Percentiles rank a stretch among this genome's conserved stretches.
phyloP scores from a whole-genome alignment of 2,113 vertebrate genomes.

The Lepidothrix coronata region DNA sequence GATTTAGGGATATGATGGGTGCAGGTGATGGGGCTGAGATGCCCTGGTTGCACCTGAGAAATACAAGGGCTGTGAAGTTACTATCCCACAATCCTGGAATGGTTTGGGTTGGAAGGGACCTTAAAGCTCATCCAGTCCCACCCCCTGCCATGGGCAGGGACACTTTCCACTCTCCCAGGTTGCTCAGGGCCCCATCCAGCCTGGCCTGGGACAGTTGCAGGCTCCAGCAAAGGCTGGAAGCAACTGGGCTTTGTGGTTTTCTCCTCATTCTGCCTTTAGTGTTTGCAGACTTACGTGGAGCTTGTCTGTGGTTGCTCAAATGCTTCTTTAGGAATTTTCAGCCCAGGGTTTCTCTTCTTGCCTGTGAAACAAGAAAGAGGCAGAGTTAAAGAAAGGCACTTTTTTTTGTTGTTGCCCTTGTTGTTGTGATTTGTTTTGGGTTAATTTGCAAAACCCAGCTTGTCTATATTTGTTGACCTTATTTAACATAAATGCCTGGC shows the following conservation, averaged over 20 bases:
- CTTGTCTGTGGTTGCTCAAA: constrained; percentile 89
- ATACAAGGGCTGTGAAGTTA: background rate
- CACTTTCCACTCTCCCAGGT: background rate
- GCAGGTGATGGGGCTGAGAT: background rate
- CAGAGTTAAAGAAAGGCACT: background rate
- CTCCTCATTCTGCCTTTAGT: background rate
- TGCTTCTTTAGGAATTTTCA: constrained; percentile 89
- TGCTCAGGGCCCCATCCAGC: background rate
- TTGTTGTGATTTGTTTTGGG: background rate
- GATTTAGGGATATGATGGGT: accelerated
- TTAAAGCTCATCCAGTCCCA: background rate
- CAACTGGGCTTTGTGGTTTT: background rate
- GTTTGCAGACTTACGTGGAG: constrained; percentile 82
- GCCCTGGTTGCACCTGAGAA: background rate
- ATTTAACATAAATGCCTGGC: background rate
- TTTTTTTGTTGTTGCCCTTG: background rate
- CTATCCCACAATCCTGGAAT: background rate
- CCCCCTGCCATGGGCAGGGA: background rate
- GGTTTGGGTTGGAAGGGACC: background rate
- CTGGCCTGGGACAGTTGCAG: background rate
- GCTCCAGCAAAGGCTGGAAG: background rate
- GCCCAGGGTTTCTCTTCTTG: constrained; percentile 87
- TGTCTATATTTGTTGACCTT: constrained; percentile 4
- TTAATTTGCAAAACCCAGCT: background rate
- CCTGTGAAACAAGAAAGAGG: constrained; percentile 69